These are phyloP conservation scores for Sitodiplosis mosellana DNA, from an alignment of 1,140 invertebrate genomes.

Conservation along the genomic window DNA sequence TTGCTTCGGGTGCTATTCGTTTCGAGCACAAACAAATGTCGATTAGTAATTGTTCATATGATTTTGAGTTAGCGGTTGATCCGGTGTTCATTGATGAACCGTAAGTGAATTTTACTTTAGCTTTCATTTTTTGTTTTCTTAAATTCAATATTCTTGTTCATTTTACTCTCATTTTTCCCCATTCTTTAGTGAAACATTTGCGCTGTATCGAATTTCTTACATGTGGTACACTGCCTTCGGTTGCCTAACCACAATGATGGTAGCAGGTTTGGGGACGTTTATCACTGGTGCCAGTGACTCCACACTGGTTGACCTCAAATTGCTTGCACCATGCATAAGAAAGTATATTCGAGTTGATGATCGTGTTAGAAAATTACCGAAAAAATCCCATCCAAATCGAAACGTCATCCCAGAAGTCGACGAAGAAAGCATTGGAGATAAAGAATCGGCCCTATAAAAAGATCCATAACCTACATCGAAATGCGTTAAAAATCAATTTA, in stretches of 20 bases:
- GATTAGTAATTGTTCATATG: conserved; percentile 50
- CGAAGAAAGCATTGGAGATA: no score
- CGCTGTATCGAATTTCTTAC: conserved; percentile 42
- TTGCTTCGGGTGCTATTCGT: conserved; percentile 35
- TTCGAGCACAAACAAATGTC: conserved; percentile 43
- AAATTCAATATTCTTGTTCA: not conserved
- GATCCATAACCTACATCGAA: no score
- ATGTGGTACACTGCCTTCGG: conserved; percentile 48
- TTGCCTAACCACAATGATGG: conserved; percentile 29
- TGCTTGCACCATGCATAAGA: conserved; percentile 20
- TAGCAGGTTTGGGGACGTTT: conserved; percentile 27
- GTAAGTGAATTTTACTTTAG: not conserved
- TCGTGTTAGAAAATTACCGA: no score
- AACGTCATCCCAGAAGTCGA: no score
- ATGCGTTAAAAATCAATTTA: no score
- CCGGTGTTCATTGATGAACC: not conserved
- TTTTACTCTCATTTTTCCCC: not conserved
- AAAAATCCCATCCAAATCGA: no score
- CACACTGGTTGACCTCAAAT: conserved; percentile 12
- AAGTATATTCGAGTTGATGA: conserved; percentile 5
- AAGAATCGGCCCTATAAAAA: no score
- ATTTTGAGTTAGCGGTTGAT: conserved; percentile 13
- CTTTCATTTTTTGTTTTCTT: not conserved
- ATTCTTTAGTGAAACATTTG: conserved; percentile 30
- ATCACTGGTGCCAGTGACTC: conserved; percentile 21